These are phyloP conservation scores for Aplocera efformata DNA, from an alignment of 2,888 invertebrate genomes.

Conservation along the genomic window DNA sequence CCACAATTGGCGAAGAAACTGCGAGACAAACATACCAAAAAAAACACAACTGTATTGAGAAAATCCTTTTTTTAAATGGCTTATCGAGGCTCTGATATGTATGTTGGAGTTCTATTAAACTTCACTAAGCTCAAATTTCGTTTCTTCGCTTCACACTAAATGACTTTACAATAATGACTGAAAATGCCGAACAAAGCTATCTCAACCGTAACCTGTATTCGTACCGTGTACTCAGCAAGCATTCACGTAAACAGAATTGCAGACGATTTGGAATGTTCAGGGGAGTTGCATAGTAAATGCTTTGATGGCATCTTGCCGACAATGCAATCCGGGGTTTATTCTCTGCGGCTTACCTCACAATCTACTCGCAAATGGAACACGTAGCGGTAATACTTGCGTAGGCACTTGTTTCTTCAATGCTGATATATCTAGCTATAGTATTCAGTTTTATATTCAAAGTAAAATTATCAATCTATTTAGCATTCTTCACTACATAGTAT, in stretches of 20 bases:
- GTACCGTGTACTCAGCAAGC: constrained; percentile 4
- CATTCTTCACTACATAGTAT: too few relatives aligned
- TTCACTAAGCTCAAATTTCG: too few relatives aligned
- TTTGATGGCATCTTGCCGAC: constrained; percentile 13
- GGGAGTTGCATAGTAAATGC: constrained; percentile 11
- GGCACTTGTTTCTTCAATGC: too few relatives aligned
- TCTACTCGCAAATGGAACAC: constrained; percentile 1
- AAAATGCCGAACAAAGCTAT: constrained; percentile 1
- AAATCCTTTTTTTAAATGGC: too few relatives aligned
- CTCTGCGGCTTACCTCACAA: constrained; percentile 6
- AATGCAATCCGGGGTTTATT: constrained; percentile 14
- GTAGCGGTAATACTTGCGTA: neutral
- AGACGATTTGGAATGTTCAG: constrained; percentile 12
- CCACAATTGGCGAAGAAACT: too few relatives aligned
- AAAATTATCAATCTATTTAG: constrained; percentile 14
- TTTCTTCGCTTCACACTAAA: too few relatives aligned
- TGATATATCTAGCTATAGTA: too few relatives aligned
- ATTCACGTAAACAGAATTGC: constrained; percentile 13
- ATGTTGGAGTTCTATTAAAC: too few relatives aligned
- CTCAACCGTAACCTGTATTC: constrained; percentile 13
- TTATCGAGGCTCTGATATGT: too few relatives aligned
- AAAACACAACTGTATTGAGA: too few relatives aligned
- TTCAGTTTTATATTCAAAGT: constrained; percentile 3
- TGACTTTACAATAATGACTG: neutral
- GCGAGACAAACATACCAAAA: too few relatives aligned